Base-by-base conservation (phyloP, 2,888 invertebrate species). In the Standfussiana lucernea region DNA sequence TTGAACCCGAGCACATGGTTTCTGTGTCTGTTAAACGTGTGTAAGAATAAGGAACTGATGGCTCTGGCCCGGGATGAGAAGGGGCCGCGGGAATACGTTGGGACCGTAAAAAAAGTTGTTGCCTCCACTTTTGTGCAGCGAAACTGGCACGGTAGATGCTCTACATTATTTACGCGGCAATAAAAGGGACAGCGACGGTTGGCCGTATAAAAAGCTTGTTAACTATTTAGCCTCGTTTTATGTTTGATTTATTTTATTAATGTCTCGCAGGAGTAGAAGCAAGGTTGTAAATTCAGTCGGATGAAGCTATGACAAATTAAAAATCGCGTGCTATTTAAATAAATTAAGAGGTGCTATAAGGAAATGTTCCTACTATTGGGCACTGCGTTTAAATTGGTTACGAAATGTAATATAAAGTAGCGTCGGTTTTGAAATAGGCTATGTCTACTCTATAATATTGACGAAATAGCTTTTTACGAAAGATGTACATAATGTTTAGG, bases 31-130 rank as follows among this genome's bases (percentile, higher is more conserved):
- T 92, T 92, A 88, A 89, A 90, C 82, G 90, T 88, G 86, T 84
- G 90, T 91, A 92, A 94, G 96, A 94, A 95, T 94, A 95, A 95
- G 96, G 95, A 95, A 95, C 95, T 93, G 94, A 88, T 86, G 89
- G 86, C 90, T 85, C 87, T 86, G 88, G 84, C 88, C 82, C 91
- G 93, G 93, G 94, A 94, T 92, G 91, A 90, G 92, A 92, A 89
- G 90, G 93, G 95, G 95, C 93, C 94, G 93, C 92, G 93, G 94
- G 95, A 93, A 94, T 95, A 95, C 94, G 95, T 95, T 94, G 95
- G 93, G 92, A 90, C 88, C 89, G 92, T 93, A 95, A 95, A 96
- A 95, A 96, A 96, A 96, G 94, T 93, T 91, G 96, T 94, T 93
- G 94, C 93, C 93, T 93, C 94, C 91, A 93, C 92, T 93, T 93